Base-by-base conservation (phyloP, 2,888 invertebrate species). In the Cataglyphis altisquamis region DNA sequence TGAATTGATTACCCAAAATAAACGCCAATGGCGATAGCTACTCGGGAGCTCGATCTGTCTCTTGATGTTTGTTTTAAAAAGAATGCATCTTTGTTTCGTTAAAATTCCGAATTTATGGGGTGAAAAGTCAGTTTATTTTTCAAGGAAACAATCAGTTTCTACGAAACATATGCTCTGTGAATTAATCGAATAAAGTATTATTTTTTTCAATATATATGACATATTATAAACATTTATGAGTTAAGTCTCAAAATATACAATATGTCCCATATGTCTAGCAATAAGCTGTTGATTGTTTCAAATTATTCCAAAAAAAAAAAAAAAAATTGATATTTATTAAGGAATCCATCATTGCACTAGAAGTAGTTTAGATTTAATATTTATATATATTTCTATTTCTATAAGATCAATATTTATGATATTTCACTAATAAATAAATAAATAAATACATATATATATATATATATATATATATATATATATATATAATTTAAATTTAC, bases 1-100 rank as follows among this genome's bases (percentile, higher is more conserved):
- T 86, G 86, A 87, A 84, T 90, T 88, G 89, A 91, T 91, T 89
- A 82, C 87, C 89, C 88, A 91, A 92, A 93, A 93, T 92, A 92
- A 92, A 91, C 88, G 55, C 39, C 74, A 62, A 75, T 82, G 64
- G 29, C 83, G 83, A 88, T 82, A 87, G 77, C 70, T 70, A 83
- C 86, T 87, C 87, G 86, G 87, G 87, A 90, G 36, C 72, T 72
- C 48, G 29, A 29, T 18, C 25, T 10, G 32, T 48, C 18, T 36
- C 9, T 12, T n/a, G 18, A 45, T 66, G 77, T 39, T 48, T 25
- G 15, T 68, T 77, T 77, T 77, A 18, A 29, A 77, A 68, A 32
- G 57, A 57, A 68, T 3, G 41, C 25, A 18, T 36, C 77, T 68
- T 67, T 77, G 39, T 77, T 32, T 68, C 29, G 15, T n/a, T 55